These are phyloP conservation scores for Pomatorhinus ruficollis DNA, from an alignment of 2,113 vertebrate genomes.

Conservation along the genomic window DNA sequence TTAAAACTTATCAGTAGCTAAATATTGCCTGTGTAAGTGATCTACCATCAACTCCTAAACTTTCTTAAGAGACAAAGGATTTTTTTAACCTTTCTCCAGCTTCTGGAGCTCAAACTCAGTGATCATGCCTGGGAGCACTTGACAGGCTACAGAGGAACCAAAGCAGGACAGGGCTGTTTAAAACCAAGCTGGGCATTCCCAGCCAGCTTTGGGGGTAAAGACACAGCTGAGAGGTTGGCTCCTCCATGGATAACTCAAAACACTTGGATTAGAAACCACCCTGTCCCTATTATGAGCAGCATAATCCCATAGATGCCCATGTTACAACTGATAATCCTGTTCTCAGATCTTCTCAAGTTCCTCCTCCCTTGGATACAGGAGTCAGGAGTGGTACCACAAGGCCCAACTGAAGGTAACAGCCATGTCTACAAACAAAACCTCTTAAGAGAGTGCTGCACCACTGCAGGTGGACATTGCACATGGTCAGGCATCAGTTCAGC, in stretches of 20 bases:
- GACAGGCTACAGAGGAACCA: not conserved
- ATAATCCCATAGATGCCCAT: not conserved
- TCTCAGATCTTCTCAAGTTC: not conserved
- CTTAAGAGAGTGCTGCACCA: not conserved
- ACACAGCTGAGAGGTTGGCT: not conserved
- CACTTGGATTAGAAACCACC: not conserved
- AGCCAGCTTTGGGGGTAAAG: not conserved
- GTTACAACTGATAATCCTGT: not conserved
- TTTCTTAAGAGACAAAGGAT: not conserved
- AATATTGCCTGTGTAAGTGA: not conserved
- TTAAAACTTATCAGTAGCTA: not conserved
- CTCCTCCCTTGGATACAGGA: not conserved
- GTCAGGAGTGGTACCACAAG: not conserved
- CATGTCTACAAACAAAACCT: not conserved
- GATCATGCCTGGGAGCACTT: not conserved
- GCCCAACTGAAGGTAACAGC: not conserved
- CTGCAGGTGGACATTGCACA: not conserved
- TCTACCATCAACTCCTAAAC: not conserved
- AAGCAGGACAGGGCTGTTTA: not conserved
- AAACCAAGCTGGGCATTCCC: not conserved
- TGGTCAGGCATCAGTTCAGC: not conserved
- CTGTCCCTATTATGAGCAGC: not conserved
- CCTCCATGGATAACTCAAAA: not conserved
- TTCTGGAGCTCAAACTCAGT: not conserved
- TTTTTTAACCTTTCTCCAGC: accelerated